A percentile compares a stretch with the other conserved stretches of the same genome.
phyloP scores from a whole-genome alignment of 1,140 invertebrate genomes.

The Dysdera silvatica region DNA sequence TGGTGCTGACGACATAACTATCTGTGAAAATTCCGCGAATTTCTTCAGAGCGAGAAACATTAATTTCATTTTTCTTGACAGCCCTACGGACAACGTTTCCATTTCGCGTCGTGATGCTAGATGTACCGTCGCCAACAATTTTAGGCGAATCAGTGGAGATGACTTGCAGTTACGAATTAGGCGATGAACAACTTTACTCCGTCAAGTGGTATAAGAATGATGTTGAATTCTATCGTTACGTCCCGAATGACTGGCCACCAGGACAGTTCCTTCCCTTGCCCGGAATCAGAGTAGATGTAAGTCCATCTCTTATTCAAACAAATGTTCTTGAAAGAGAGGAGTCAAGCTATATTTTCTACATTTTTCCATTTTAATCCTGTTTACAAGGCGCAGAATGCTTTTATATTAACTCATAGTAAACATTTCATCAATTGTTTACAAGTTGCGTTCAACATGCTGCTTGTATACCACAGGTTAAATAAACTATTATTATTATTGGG shows the following conservation, averaged over 20 bases:
- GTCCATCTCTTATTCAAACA: not conserved
- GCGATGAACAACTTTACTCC: slow-evolving; percentile 34
- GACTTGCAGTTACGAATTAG: slow-evolving; percentile 35
- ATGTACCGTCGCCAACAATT: slow-evolving; percentile 33
- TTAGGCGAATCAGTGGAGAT: slow-evolving; percentile 35
- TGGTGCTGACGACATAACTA: too few species aligned
- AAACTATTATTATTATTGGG: too few species aligned
- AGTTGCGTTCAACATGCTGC: too few species aligned
- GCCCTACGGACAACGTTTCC: slow-evolving; percentile 18
- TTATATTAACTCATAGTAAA: too few species aligned
- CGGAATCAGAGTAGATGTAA: slow-evolving; percentile 34
- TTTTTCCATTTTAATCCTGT: too few species aligned
- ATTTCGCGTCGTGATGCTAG: slow-evolving; percentile 32
- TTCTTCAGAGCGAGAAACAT: too few species aligned
- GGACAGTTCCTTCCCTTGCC: slow-evolving; percentile 33
- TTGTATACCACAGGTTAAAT: too few species aligned
- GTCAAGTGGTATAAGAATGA: slow-evolving; percentile 37
- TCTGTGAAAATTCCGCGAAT: too few species aligned
- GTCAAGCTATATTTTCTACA: too few species aligned
- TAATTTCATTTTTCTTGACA: slow-evolving; percentile 6
- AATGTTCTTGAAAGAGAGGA: too few species aligned
- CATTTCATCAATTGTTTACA: too few species aligned
- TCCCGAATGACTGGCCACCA: slow-evolving; percentile 32
- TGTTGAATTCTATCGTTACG: slow-evolving; percentile 33
- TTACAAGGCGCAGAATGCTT: too few species aligned